Evolutionary conservation across 1,140 invertebrate species (phyloP), one percentile per base, ranked within the genome.

Genomic region (Saccostrea cuccullata): DNA sequence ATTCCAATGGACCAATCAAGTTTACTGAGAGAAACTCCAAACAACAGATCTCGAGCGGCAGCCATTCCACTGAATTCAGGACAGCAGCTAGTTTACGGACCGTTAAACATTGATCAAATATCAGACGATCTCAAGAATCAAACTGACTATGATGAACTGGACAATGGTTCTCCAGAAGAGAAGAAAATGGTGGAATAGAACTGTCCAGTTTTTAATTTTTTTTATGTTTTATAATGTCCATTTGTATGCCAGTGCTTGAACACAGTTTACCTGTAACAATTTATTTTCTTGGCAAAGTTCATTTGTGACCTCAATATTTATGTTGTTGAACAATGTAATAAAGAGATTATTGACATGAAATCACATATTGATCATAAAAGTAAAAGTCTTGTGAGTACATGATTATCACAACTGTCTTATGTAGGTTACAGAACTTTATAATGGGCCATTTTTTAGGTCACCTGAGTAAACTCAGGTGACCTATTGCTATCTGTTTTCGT

Each of bases 111-210:
- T 64, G 58, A 64, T 64, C 58, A 64, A 64, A 64, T 64, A 5
- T 26, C 70, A 0, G 70, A 77, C 15, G 70, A 77, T 77, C 70
- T 77, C 70, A 77, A 36, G 26, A 77, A 26, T 36, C 70, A 77
- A 77, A 77, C 70, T 15, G 70, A 77, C 26, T 77, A 77, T 77
- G 70, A 77, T 77, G 70, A 77, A 36, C 23, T 77, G 26, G 70
- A 77, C 5, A 12, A 30, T 2, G 13, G 2, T 17, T 36, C 26
- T 77, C 23, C 26, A 30, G 70, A 77, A 0, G 11, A 77, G 26
- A 77, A 30, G 30, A 17, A 77, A 30, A 26, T 15, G 15, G 30
- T 36, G 26, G 30, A 11, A 13, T 60, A 60, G 20, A 60, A 20
- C 17, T 17, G n/a, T 64, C n/a, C 58, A 64, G 58, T 6, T n/a